A percentile compares a stretch with the other conserved stretches of the same genome.
Conservation (phyloP, 2,797 vertebrate genomes). For the Myiotriccus ornatus region DNA sequence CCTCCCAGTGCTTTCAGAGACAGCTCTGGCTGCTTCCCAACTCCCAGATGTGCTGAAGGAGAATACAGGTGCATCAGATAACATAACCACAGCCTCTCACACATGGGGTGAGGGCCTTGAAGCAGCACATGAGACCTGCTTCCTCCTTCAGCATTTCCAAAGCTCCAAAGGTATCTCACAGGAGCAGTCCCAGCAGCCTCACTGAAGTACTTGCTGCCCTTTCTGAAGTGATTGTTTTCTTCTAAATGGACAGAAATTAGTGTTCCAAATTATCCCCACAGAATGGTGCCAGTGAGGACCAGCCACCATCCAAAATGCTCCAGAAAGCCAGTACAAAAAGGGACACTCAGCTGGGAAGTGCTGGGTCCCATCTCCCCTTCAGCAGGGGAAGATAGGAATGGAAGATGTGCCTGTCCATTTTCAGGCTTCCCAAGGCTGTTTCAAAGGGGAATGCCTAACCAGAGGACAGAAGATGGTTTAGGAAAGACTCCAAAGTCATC, state of each 20-base stretch:
- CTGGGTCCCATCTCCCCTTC: neutral
- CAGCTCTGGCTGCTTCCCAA: neutral
- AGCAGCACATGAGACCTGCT: neutral
- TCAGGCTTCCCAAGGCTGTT: neutral
- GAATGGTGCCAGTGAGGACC: neutral
- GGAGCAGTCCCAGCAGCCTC: neutral
- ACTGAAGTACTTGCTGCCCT: neutral
- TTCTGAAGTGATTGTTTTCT: neutral
- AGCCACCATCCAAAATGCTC: neutral
- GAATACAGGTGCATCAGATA: fast-evolving
- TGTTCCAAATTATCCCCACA: neutral
- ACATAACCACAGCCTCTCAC: neutral
- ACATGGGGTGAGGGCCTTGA: fast-evolving
- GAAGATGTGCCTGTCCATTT: neutral
- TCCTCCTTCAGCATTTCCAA: neutral
- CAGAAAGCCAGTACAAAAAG: neutral
- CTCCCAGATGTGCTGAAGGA: neutral
- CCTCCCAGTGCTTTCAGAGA: neutral
- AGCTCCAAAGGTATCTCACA: neutral
- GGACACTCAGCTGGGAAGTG: neutral
- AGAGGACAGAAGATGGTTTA: neutral
- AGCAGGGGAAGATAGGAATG: neutral
- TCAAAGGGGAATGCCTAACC: neutral
- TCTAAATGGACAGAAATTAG: neutral
- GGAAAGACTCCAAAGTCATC: neutral